phyloP scores from a whole-genome alignment of 2,113 vertebrate genomes.

The Mungos mungo region DNA sequence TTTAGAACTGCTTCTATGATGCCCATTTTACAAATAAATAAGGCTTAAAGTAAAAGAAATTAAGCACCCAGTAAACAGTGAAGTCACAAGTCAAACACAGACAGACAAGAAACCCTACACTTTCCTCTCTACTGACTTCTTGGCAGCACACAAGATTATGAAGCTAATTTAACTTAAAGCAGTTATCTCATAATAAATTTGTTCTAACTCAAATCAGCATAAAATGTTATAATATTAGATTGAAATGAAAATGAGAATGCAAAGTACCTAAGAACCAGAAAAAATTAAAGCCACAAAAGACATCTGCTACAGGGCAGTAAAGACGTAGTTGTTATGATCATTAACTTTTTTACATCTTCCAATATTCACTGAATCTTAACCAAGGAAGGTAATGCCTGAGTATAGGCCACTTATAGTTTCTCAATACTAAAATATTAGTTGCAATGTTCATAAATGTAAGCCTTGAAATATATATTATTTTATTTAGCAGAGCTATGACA shows the following conservation, averaged over 20 bases:
- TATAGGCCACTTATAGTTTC: constrained; percentile 15
- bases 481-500: background rate
- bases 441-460: constrained; percentile 8
- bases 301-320: background rate
- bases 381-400: background rate
- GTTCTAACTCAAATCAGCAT: background rate
- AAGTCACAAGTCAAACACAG: constrained; percentile 18
- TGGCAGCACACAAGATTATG: background rate
- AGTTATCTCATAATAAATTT: background rate
- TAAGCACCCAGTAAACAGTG: background rate
- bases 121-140: background rate
- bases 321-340: background rate
- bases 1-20: background rate
- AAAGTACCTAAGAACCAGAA: constrained; percentile 1
- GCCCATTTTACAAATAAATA: constrained; percentile 13
- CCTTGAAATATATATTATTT: background rate
- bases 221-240: constrained; percentile 23
- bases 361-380: background rate
- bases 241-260: constrained; percentile 35
- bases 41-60: constrained; percentile 25
- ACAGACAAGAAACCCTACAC: background rate
- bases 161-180: constrained; percentile 13
- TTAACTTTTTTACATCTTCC: constrained; percentile 19
- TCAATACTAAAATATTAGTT: background rate
- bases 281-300: constrained; percentile 9